These are phyloP conservation scores for Pachymerium ferrugineum DNA, from an alignment of 2,888 invertebrate genomes.

Conservation along the genomic window DNA sequence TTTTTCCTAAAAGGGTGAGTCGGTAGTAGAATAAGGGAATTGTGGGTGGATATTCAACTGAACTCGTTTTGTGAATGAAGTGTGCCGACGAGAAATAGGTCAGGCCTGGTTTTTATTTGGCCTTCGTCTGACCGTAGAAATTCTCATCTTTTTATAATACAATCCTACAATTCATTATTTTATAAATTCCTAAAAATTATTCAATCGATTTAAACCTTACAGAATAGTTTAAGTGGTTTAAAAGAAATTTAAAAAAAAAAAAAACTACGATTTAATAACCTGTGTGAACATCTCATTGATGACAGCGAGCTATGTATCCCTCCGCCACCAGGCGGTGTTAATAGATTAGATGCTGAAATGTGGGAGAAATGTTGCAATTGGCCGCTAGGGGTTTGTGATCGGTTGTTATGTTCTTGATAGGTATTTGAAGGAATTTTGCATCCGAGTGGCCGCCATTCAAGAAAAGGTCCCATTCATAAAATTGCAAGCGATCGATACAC, in stretches of 20 bases:
- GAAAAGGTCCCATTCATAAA: constrained; percentile 38
- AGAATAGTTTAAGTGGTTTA: too few relatives aligned
- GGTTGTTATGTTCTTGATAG: neutral
- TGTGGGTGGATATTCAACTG: neutral
- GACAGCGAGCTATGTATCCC: neutral
- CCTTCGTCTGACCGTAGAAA: neutral
- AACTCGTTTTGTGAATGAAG: constrained; percentile 8
- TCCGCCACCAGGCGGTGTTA: neutral
- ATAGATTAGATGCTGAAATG: neutral
- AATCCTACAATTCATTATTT: too few relatives aligned
- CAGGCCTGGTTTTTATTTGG: neutral
- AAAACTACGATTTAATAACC: too few relatives aligned
- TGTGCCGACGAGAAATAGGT: neutral
- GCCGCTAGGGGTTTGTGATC: neutral
- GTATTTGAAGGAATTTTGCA: constrained; percentile 2
- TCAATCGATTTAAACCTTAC: too few relatives aligned
- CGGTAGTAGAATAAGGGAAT: too few relatives aligned
- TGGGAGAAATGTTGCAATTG: neutral
- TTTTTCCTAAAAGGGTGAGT: too few relatives aligned
- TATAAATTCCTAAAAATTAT: too few relatives aligned
- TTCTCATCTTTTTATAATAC: neutral
- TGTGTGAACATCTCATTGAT: too few relatives aligned
- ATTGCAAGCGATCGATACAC: constrained; percentile 35
- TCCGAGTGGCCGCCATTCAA: constrained; percentile 16
- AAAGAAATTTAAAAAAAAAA: too few relatives aligned